These are phyloP conservation scores for Centroberyx gerrardi DNA, from an alignment of 2,797 vertebrate species.

Conservation along the genomic window DNA sequence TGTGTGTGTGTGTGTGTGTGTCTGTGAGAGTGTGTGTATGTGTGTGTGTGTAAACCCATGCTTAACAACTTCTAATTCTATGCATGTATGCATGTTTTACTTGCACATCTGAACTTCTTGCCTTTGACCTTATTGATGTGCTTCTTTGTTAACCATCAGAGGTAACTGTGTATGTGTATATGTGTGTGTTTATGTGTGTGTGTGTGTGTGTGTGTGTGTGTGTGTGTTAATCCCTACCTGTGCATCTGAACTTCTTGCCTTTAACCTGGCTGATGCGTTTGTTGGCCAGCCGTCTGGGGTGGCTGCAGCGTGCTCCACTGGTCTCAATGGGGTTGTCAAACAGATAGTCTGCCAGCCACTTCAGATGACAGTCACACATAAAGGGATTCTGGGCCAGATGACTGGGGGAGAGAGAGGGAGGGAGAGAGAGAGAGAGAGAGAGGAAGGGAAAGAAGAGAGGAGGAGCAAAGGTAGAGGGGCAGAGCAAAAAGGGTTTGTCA, in stretches of 20 bases:
- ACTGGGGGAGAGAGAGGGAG: constrained; percentile 75
- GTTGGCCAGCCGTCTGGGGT: constrained; percentile 96
- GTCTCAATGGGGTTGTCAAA: constrained; percentile 99
- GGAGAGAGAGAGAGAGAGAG: neutral
- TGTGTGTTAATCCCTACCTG: constrained; percentile 87
- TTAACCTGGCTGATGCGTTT: constrained; percentile 99
- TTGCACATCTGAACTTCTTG: too few species aligned
- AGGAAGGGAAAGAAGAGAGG: neutral
- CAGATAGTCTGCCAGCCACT: constrained; percentile 99
- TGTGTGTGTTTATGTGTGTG: neutral
- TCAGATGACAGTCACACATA: constrained; percentile 99
- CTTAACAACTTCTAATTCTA: constrained; percentile 88
- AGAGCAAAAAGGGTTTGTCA: neutral
- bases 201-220: neutral
- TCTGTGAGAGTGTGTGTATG: neutral
- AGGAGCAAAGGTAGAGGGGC: neutral
- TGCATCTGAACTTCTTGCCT: constrained; percentile 99
- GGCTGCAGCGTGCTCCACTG: constrained; percentile 98
- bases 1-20: neutral
- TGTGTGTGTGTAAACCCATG: constrained; percentile 81
- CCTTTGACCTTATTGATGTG: too few species aligned
- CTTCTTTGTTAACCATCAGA: neutral
- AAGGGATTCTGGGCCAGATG: constrained; percentile 99
- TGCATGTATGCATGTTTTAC: neutral
- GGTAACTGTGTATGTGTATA: neutral